Base-by-base conservation (phyloP, 2,888 invertebrate genomes). In the Sarcophaga caerulescens region DNA sequence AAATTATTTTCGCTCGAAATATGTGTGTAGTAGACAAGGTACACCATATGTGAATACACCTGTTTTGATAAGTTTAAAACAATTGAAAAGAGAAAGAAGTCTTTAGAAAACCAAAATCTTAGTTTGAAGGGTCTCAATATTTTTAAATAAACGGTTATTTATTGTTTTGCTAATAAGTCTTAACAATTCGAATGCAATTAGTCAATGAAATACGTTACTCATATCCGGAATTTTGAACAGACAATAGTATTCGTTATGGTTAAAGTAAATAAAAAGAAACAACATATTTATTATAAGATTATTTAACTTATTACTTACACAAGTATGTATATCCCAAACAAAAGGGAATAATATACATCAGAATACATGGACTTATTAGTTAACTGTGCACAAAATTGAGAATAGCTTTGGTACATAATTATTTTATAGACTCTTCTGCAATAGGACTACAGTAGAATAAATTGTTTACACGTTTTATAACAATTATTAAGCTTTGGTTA, bases 1-100 rank as follows among this genome's bases (percentile, higher is more conserved):
- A 81, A 81, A 86, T 71, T 77, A 23, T 68, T 14, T n/a, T 57
- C 57, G 21, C 68, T 3, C 17, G 25, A 52, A 6, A 25, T 14
- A 69, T 8, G 19, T 21, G 23, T 59, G n/a, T 4, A 44, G 19
- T 1, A 60, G 77, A 69, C 60, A 47, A n/a, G 17, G 79, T 62
- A 52, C 17, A 63, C 65, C 66, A 21, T 59, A 65, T 14, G 2
- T 2, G n/a, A 3, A 25, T 57, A 65, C 45, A 57, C 19, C 65
- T 47, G 60, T 60, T 17, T 21, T 45, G 14, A 35, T 23, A 21
- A 60, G 11, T 60, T 45, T 35, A 0, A 21, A 35, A 4, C 8
- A 60, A 25, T 35, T 65, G 25, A 14, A 65, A 44, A 14, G 12
- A 35, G 12, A 44, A 66, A 21, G 1, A 44, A 57, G 52, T 17